Conservation (phyloP, 2,888 invertebrate species). For the Chalcis sispes region DNA sequence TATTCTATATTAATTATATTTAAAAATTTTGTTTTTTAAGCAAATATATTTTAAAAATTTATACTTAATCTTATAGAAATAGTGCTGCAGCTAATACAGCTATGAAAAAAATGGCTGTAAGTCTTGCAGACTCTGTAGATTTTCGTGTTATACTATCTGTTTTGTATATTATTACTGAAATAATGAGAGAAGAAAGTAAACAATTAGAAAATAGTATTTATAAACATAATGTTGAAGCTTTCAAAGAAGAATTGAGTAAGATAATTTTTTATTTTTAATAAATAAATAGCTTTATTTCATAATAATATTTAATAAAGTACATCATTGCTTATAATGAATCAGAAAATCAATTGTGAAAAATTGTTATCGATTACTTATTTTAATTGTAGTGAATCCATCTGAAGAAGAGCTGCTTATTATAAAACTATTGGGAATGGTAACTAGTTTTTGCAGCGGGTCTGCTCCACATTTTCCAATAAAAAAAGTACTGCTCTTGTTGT, state of each 20-base stretch:
- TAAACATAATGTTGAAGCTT: constrained; percentile 78
- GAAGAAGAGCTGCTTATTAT: constrained; percentile 92
- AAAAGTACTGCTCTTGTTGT: constrained; percentile 94
- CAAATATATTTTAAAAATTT: neutral
- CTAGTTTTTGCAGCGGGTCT: constrained; percentile 95
- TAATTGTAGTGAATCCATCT: constrained; percentile 76
- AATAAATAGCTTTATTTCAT: constrained; percentile 45
- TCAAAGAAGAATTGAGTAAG: constrained; percentile 80
- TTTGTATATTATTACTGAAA: constrained; percentile 96
- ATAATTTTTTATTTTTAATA: constrained; percentile 65
- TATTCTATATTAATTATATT: constrained; percentile 57
- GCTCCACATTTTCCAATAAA: constrained; percentile 99
- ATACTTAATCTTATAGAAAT: constrained; percentile 76
- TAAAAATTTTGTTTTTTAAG: constrained; percentile 65
- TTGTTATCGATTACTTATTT: neutral
- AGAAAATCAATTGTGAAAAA: neutral
- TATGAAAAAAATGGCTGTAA: constrained; percentile 87
- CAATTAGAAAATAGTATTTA: constrained; percentile 76
- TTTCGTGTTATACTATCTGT: constrained; percentile 94
- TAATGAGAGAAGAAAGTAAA: constrained; percentile 85
- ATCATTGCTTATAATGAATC: neutral
- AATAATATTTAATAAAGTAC: constrained; percentile 26
- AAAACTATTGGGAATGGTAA: constrained; percentile 96
- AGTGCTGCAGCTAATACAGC: constrained; percentile 83
- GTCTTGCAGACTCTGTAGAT: constrained; percentile 93